phyloP scores from a whole-genome alignment of 2,797 vertebrate genomes.

The Hydrocynus forskahlii region DNA sequence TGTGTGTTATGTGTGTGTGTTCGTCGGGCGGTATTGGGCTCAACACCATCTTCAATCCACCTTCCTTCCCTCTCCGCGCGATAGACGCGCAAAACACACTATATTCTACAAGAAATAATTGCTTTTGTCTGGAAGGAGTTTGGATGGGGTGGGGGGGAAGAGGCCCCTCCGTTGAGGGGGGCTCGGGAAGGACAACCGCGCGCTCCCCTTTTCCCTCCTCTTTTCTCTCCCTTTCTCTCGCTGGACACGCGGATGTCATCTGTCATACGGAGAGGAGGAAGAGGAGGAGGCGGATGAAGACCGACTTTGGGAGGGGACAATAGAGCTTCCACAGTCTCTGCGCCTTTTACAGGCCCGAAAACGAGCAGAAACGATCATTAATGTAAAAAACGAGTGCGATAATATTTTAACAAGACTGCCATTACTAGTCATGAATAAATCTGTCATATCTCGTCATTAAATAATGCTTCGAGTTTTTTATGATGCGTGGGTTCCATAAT shows the following conservation, averaged over 20 bases:
- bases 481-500: conserved; percentile 65
- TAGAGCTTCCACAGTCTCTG: conserved; percentile 63
- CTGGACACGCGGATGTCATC: conserved; percentile 79
- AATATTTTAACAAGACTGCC: conserved; percentile 24
- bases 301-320: conserved; percentile 57
- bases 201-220: conserved; percentile 69
- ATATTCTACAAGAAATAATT: conserved; percentile 93
- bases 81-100: conserved; percentile 72
- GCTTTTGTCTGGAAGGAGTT: conserved; percentile 96
- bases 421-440: conserved; percentile 25
- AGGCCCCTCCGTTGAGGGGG: conserved; percentile 69
- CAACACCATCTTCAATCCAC: conserved; percentile 67
- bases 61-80: conserved; percentile 56
- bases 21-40: conserved; percentile 54
- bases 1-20: conserved; percentile 23
- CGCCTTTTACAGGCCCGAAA: conserved; percentile 64
- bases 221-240: conserved; percentile 49
- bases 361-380: conserved; percentile 31
- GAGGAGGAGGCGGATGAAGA: too few relatives aligned
- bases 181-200: conserved; percentile 80
- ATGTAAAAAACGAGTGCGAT: neutral
- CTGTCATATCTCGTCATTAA: conserved; percentile 21
- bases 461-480: conserved; percentile 11
- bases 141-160: conserved; percentile 73
- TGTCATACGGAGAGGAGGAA: conserved; percentile 72